Evolutionary conservation across 2,797 vertebrate genomes (phyloP).

Genomic region (Enteromius paludinosus): DNA sequence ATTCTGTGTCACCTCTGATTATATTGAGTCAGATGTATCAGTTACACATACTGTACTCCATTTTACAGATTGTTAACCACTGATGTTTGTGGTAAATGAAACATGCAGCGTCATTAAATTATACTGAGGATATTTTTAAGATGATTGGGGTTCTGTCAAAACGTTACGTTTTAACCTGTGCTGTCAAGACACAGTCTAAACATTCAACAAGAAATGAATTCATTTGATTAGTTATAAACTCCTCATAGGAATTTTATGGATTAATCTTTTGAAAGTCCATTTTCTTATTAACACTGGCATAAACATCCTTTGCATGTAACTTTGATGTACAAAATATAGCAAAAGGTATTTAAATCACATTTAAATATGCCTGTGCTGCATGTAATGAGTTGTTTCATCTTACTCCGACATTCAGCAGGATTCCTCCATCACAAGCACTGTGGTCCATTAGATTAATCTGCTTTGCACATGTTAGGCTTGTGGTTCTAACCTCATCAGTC

Average conservation of each 20-base stretch:
- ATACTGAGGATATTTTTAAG: conserved; percentile 39
- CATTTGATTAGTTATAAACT: not conserved
- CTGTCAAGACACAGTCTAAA: not conserved
- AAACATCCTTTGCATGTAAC: not conserved
- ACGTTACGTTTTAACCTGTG: not conserved
- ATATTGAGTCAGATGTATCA: conserved; percentile 75
- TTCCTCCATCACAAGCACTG: conserved; percentile 48
- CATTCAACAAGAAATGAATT: not conserved
- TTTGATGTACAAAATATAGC: not conserved
- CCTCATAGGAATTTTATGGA: not conserved
- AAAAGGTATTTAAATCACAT: not conserved
- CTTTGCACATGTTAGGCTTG: conserved; percentile 68
- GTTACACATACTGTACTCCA: conserved; percentile 71
- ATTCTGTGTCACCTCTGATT: conserved; percentile 82
- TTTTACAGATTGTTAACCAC: conserved; percentile 69
- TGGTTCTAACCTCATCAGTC: conserved; percentile 69
- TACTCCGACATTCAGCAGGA: conserved; percentile 48
- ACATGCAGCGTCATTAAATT: conserved; percentile 24
- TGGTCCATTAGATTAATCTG: conserved; percentile 63
- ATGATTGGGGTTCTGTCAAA: conserved; percentile 3
- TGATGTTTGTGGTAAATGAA: conserved; percentile 48
- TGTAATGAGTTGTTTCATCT: conserved; percentile 30
- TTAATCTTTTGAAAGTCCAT: not conserved
- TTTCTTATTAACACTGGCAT: conserved; percentile 14
- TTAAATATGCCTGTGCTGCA: conserved; percentile 2